Evolutionary conservation across 2,888 invertebrate species (phyloP), one percentile per base, ranked within the genome.

Genomic region (Smittia sp.): DNA sequence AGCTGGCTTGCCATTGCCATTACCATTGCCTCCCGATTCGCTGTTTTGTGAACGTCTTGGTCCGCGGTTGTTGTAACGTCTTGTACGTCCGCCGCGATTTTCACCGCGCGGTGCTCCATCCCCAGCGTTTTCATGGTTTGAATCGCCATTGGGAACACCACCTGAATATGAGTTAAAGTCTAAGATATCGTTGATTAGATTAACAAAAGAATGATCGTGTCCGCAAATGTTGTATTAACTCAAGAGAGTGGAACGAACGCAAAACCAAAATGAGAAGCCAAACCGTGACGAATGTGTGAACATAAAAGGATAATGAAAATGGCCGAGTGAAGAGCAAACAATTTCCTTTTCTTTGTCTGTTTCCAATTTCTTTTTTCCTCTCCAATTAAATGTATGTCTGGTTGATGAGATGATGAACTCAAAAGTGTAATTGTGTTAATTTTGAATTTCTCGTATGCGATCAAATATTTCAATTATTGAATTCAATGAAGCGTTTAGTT

Each of bases 101-200:
- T 22, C 58, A 25, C 15, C 27, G 20, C 25, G 52, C 11, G 52
- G 27, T 25, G 41, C 52, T 15, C 24, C 27, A 27, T 69, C 69
- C 3, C 69, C 69, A 18, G 41, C 69, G 27, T 69, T 41, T 46
- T 46, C 46, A 46, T 46, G 46, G 15, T 46, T 46, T 27, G 54
- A 20, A 13, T 69, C 69, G 24, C 69, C 69, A 25, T 69, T 69
- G 18, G 22, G 69, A n/a, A 69, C 54, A 69, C 38, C 38, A n/a
- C 68, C 68, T 69, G 67, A 38, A 67, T 67, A 67, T 38, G 25
- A 63, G 25, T 63, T 25, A 27, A 63, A 63, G 58, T 58, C 63
- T 63, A 63, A 63, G 27, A 27, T 58, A 63, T 24, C 11, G 18
- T n/a, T 25, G n/a, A 25, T 63, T 63, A 63, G 63, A 63, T 25